Conservation (phyloP, 2,797 vertebrate genomes). For the Luscinia megarhynchos region DNA sequence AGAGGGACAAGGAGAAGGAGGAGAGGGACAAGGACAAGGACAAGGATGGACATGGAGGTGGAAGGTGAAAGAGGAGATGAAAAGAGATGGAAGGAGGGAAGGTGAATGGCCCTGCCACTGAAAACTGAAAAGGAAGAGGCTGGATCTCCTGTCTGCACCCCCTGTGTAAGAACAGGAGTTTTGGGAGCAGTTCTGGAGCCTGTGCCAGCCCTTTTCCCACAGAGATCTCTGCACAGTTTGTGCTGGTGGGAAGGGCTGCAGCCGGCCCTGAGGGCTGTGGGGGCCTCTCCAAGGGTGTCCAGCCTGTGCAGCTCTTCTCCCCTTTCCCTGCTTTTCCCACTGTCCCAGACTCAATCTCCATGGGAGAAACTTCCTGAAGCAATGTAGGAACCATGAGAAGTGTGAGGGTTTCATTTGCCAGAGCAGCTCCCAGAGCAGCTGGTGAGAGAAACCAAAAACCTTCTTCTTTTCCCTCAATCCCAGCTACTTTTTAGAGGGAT, state of each 20-base stretch:
- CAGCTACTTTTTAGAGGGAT: not conserved
- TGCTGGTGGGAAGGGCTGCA: not conserved
- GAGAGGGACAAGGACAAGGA: not conserved
- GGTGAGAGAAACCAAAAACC: not conserved
- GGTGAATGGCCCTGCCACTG: not conserved
- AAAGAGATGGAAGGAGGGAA: not conserved
- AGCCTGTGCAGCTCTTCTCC: not conserved
- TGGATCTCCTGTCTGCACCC: not conserved
- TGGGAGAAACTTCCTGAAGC: not conserved
- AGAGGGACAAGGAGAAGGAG: not conserved
- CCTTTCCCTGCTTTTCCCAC: not conserved
- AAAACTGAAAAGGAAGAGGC: not conserved
- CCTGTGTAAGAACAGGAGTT: not conserved
- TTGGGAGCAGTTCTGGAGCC: not conserved
- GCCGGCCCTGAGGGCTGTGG: not conserved
- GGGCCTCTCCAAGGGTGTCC: not conserved
- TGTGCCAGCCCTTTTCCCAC: not conserved
- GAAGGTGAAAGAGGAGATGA: not conserved
- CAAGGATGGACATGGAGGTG: not conserved
- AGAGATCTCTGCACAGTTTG: not conserved
- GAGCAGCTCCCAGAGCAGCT: too few species aligned
- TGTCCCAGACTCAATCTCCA: not conserved
- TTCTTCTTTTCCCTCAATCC: not conserved
- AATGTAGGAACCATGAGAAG: fast-evolving
- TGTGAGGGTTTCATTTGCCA: fast-evolving